Evolutionary conservation across 1,140 invertebrate species (phyloP), one percentile per base, ranked within the genome.

Genomic region (Drosophila santomea): DNA sequence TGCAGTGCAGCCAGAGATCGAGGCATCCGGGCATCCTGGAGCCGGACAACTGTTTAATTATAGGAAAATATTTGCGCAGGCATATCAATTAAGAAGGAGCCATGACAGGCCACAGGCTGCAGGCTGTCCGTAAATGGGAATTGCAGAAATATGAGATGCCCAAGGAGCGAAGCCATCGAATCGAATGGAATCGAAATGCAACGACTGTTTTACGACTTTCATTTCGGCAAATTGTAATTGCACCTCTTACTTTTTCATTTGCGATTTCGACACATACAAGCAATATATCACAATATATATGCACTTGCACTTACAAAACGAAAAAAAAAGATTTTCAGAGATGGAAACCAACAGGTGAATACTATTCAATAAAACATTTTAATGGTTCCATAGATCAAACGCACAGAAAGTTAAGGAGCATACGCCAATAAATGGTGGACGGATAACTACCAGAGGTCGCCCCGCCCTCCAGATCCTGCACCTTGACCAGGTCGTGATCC

Each of bases 1-100:
- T 73, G 64, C 78, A 62, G 43, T 66, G 57, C 44, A 23, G 41
- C 61, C 20, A 10, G 11, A 32, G 7, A 36, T 35, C 14, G 20
- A 1, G 20, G 52, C 14, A 25, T 20, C 12, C 41, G 1, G 48
- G 12, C 14, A 17, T 66, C 28, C 36, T 32, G 17, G 14, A 36
- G 43, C 54, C 36, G 64, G 66, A 55, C 62, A 52, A 45, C 69
- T 44, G 47, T 52, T 59, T 63, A 71, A 80, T 80, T 80, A 80
- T 72, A 66, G 50, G 64, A 76, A 80, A 80, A 80, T 77, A 80
- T 80, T 81, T 80, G 56, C 72, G 51, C 39, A 48, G 56, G 60
- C 67, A 64, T 77, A 76, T 72, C 60, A 80, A 80, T 76, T 72
- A 80, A 81, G 56, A 50, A 15, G 15, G 39, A 54, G 45, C 54